Percentiles rank a stretch among this genome's conserved stretches.
These are phyloP conservation scores for Alitta virens DNA, from an alignment of 2,888 invertebrate species.

Conservation along the genomic window DNA sequence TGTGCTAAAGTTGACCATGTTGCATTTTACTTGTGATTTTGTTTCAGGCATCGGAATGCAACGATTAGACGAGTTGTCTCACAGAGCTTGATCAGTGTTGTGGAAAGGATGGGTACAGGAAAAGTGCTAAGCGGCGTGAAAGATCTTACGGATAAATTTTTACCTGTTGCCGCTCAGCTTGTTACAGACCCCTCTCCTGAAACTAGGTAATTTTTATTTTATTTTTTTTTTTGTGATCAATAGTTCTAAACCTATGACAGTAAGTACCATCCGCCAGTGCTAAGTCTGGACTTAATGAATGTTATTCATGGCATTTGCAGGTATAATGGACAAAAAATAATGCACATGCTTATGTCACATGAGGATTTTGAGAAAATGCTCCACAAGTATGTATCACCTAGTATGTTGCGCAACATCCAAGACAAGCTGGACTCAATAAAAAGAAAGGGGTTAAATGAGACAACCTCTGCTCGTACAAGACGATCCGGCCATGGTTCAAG, in stretches of 20 bases:
- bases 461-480: slow-evolving; percentile 44
- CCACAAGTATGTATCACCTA: slow-evolving; percentile 72
- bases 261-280: no score
- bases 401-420: slow-evolving; percentile 64
- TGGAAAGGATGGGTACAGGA: slow-evolving; percentile 73
- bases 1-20: no score
- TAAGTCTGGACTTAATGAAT: no score
- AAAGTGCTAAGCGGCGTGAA: slow-evolving; percentile 70
- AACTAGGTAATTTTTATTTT: slow-evolving; percentile 64
- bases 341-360: slow-evolving; percentile 72
- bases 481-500: slow-evolving; percentile 47
- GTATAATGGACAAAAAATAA: slow-evolving; percentile 60
- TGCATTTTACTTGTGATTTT: no score
- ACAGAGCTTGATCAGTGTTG: slow-evolving; percentile 70
- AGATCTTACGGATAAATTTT: slow-evolving; percentile 76
- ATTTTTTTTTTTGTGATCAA: no score
- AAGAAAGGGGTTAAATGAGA: slow-evolving; percentile 41
- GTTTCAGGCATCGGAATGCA: slow-evolving; percentile 75
- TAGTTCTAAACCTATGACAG: no score
- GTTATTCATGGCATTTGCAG: slow-evolving; percentile 21
- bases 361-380: slow-evolving; percentile 74
- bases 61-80: slow-evolving; percentile 82
- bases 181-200: slow-evolving; percentile 83
- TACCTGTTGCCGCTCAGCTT: slow-evolving; percentile 78
- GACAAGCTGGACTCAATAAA: slow-evolving; percentile 74